Base-by-base conservation (phyloP, 92 coral and sea anemone species). In the Isaurus tuberculatus region DNA sequence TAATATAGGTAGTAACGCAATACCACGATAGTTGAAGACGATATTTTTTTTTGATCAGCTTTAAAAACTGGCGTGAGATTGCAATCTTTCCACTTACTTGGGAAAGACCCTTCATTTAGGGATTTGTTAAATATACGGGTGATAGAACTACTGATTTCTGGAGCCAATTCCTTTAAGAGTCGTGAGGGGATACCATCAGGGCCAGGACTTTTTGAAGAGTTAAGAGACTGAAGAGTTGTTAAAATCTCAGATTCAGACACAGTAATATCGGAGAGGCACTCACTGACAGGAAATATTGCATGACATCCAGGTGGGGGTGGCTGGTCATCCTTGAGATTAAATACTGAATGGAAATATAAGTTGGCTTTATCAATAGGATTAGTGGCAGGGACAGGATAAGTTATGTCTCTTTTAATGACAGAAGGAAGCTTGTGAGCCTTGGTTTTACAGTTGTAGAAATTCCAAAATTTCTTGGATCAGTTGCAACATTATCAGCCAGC, bases 221-320 rank as follows among this genome's bases (percentile, higher is more conserved):
- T 25, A 17, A 83, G 65, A 34, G 36, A 30, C 31, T 55, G 64
- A 55, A 55, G 26, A 55, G 20, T 17, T 55, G 46, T 40, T 40
- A 40, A 40, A 40, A 40, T 22, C 64, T 22, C 26, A 17, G 26
- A 17, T 55, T 55, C 64, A 55, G 64, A 22, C 20, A 55, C 64
- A 55, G 27, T 17, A 22, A 55, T 17, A 55, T 40, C 11, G 46
- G 64, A 55, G 64, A 55, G 64, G 26, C 64, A 22, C 64, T 55
- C 26, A 22, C 20, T 55, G 26, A 22, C 82, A 75, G 82, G 34
- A 75, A 75, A 29, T 42, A 42, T 48, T 42, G 82, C 65, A 75
- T 75, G 82, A 40, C 51, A 33, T 61, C 86, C 86, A 65, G 86
- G 86, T 36, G 78, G 86, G 27, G 86, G 78, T 37, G 79, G 86